Conservation (phyloP, 1,140 invertebrate genomes). For the Drosophila kurseongensis region DNA sequence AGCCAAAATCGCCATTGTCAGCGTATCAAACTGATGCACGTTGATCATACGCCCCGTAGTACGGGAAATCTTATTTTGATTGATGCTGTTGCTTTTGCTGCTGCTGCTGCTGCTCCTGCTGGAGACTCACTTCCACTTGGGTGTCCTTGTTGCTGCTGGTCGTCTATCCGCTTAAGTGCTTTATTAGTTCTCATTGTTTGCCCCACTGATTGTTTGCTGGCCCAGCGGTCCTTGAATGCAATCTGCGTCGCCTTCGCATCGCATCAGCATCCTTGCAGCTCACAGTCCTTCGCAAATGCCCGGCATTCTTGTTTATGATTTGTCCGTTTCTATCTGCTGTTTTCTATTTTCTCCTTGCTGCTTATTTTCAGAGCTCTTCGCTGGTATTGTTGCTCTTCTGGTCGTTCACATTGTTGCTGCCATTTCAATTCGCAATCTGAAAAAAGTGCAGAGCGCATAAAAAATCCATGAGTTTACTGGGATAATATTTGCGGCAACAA, state of each 20-base stretch:
- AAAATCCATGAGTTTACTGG: slow-evolving; percentile 19
- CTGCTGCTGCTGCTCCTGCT: slow-evolving; percentile 32
- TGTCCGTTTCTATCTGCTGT: slow-evolving; percentile 9
- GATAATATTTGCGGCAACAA: slow-evolving; percentile 27
- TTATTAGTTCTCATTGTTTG: slow-evolving; percentile 81
- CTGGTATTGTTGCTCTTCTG: slow-evolving; percentile 29
- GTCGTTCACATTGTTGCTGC: slow-evolving; percentile 46
- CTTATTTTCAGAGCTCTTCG: slow-evolving; percentile 27
- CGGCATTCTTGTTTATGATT: slow-evolving; percentile 53
- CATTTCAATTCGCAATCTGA: slow-evolving; percentile 66
- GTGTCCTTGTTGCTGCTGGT: slow-evolving; percentile 48
- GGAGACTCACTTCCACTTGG: slow-evolving; percentile 25
- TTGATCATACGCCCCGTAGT: slow-evolving; percentile 70
- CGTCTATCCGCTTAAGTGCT: slow-evolving; percentile 71
- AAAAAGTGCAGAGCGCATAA: slow-evolving; percentile 35
- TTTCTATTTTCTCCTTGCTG: slow-evolving; percentile 4
- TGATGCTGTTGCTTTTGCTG: slow-evolving; percentile 34
- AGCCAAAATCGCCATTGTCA: slow-evolving; percentile 36
- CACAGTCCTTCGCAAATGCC: slow-evolving; percentile 32
- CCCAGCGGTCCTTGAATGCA: slow-evolving; percentile 52
- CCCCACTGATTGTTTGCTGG: slow-evolving; percentile 51
- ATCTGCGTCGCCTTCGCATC: slow-evolving; percentile 60
- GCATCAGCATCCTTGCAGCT: slow-evolving; percentile 43
- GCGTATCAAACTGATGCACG: slow-evolving; percentile 39
- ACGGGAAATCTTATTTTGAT: slow-evolving; percentile 58